Base-by-base conservation (phyloP, 92 coral and sea anemone species). In the Epizoanthus illoricatus region DNA sequence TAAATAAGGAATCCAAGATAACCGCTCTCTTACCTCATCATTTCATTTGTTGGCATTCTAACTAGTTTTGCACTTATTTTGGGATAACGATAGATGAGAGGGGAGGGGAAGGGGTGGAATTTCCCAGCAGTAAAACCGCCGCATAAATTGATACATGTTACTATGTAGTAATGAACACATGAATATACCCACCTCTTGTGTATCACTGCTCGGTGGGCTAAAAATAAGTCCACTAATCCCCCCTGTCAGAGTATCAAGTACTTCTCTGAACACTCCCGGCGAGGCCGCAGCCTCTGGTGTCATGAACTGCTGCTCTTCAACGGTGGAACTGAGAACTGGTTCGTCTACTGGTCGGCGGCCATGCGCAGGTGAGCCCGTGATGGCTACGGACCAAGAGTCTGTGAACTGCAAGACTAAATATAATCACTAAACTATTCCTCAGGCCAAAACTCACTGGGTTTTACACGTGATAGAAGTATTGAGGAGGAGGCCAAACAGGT, bases 341-440 rank as follows among this genome's bases (percentile, higher is more conserved):
- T 62, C 71, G 3, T 63, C 71, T 9, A 58, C 69, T 40, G 55
- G 45, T 21, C 59, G 66, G 54, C 82, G 71, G 17, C 41, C 18
- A 47, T 7, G 28, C 7, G 3, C 39, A 41, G 82, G 59, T 39
- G 59, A 41, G 70, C 71, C 71, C 49, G 82, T 78, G 57, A 78
- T 40, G 7, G 71, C 82, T 36, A 61, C 42, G 6, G 82, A 42
- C 82, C 82, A 78, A 40, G 82, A 78, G 24, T 78, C 82, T 78
- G 82, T 41, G 70, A 78, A 63, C 82, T 78, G 69, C 7, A 49
- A 63, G 21, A 39, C 13, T n/a, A 42, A 42, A n/a, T 10, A 42
- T 4, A 61, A 20, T 41, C 36, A 15, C 3, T 5, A 43, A 19
- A 18, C 16, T 70, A 12, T 41, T 5, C 41, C 41, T 15, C n/a